Conservation (phyloP, 2,113 vertebrate species). For the Hemibates koningsi region DNA sequence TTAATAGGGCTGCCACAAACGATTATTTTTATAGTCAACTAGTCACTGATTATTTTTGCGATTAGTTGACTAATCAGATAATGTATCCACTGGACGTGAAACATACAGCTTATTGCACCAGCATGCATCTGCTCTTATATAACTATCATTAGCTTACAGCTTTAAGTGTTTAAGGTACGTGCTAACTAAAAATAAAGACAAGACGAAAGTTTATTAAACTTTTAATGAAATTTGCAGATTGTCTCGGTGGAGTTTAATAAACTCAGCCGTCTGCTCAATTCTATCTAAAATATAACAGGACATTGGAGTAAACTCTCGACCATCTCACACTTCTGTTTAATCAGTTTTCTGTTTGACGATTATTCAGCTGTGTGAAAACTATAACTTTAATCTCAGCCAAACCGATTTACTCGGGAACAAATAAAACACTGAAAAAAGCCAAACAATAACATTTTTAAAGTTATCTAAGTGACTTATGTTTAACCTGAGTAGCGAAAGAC, state of each 20-base stretch:
- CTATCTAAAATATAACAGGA: neutral
- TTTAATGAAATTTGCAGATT: neutral
- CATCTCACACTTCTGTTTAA: neutral
- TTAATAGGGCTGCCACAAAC: neutral
- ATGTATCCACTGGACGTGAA: neutral
- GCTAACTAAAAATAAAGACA: neutral
- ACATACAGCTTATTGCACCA: neutral
- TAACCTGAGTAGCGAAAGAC: neutral
- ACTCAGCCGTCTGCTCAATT: neutral
- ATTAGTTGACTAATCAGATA: neutral
- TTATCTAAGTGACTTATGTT: neutral
- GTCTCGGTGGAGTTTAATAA: neutral
- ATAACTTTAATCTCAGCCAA: neutral
- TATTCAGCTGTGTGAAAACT: neutral
- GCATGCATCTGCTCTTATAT: neutral
- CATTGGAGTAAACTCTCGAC: neutral
- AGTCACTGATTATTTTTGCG: neutral
- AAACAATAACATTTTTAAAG: neutral
- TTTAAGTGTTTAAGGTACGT: neutral
- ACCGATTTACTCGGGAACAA: neutral
- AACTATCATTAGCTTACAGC: neutral
- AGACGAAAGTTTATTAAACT: neutral
- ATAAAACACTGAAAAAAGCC: neutral
- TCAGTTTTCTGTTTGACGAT: neutral
- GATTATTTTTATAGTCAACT: neutral